These are phyloP conservation scores for Haemorhous mexicanus DNA, from an alignment of 2,113 vertebrate genomes.

Conservation along the genomic window DNA sequence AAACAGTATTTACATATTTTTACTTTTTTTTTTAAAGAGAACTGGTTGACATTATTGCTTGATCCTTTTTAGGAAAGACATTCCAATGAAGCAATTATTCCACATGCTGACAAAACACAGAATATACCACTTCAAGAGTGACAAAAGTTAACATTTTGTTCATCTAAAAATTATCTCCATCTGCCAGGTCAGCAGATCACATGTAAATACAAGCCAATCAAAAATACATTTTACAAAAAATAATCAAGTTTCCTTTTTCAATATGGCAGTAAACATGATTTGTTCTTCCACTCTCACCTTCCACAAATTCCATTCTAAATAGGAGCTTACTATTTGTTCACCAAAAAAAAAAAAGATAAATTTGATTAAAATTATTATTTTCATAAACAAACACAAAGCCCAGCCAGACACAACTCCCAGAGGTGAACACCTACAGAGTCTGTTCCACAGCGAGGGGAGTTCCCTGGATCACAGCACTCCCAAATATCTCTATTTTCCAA, in stretches of 20 bases:
- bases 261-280: constrained; percentile 55
- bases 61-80: constrained; percentile 26
- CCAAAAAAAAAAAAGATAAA: neutral
- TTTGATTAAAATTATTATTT: constrained; percentile 16
- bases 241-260: constrained; percentile 8
- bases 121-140: constrained; percentile 4
- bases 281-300: constrained; percentile 46
- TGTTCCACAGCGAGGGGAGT: neutral
- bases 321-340: constrained; percentile 11
- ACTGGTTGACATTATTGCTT: constrained; percentile 74
- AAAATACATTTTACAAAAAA: constrained; percentile 29
- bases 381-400: constrained; percentile 43
- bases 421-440: neutral
- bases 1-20: constrained; percentile 8
- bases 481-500: neutral
- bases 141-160: constrained; percentile 29
- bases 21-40: constrained; percentile 35
- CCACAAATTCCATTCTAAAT: constrained; percentile 20
- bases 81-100: neutral
- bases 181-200: neutral
- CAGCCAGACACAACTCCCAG: neutral
- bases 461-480: neutral
- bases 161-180: constrained; percentile 1
- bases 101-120: constrained; percentile 18
- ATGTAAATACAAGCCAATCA: constrained; percentile 34